Evolutionary conservation across 2,888 invertebrate genomes (phyloP), one percentile per base, ranked within the genome.

Genomic region (Drosophila prostipennis): DNA sequence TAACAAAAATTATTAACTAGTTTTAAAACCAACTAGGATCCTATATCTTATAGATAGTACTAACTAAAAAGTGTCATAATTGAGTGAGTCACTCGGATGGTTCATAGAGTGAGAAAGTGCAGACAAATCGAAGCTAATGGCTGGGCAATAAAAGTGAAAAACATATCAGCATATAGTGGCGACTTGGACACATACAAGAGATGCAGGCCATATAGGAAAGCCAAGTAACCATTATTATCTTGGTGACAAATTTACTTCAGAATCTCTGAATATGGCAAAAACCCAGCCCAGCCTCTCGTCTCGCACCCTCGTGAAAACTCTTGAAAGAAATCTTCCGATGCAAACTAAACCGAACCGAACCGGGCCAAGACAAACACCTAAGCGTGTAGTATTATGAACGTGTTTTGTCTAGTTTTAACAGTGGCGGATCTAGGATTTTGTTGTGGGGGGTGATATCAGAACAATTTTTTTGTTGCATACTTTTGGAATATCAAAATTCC

Each of bases 341-440:
- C 57, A 55, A 48, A 34, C 48, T 13, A 39, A 32, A 45, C 29
- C 45, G 26, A 26, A 26, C 46, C 54, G 11, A 67, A 40, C 54
- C 61, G 48, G 54, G 26, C 48, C 40, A 23, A 60, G 45, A 42
- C 49, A 42, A 63, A 83, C 76, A 80, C 87, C 78, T 79, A 68
- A 74, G 72, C 57, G 34, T 32, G 65, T 40, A 58, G 40, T 40
- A 58, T 45, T 83, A 68, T 83, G 78, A 81, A 84, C 79, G 76
- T 87, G 77, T 81, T 87, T 85, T 84, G 81, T 81, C 68, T 81
- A 79, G 68, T 81, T 85, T 81, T 81, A 85, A 82, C n/a, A n/a
- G n/a, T n/a, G n/a, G n/a, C n/a, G n/a, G n/a, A n/a, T n/a, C n/a
- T n/a, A n/a, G n/a, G n/a, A n/a, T n/a, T n/a, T n/a, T n/a, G n/a